Evolutionary conservation across 2,113 vertebrate genomes (phyloP).

Genomic region (Mirza zaza): DNA sequence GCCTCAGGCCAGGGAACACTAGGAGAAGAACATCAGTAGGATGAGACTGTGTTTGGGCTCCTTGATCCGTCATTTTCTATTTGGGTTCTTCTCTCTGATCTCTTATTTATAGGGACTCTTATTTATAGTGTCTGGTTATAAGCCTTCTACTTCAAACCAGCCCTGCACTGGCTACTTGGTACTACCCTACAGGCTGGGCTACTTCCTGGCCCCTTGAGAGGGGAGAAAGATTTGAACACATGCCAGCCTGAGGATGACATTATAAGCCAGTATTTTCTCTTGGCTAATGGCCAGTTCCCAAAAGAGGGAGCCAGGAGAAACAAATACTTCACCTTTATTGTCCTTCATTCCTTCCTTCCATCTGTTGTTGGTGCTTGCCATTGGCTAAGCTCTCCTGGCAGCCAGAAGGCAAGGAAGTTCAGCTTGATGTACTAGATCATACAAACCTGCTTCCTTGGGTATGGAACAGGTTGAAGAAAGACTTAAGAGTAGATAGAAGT

Average conservation of each 20-base stretch:
- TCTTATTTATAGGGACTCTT: neutral
- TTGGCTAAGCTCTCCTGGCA: neutral
- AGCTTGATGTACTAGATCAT: too few relatives aligned
- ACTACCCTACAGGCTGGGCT: neutral
- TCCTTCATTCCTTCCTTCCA: accelerated
- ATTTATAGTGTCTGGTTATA: neutral
- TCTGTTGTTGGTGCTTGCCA: neutral
- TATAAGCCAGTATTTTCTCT: neutral
- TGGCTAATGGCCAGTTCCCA: neutral
- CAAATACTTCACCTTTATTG: neutral
- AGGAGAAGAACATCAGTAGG: neutral
- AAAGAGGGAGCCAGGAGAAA: neutral
- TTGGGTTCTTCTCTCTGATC: neutral
- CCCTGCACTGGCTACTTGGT: neutral
- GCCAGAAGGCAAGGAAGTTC: neutral
- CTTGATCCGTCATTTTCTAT: neutral
- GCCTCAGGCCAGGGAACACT: neutral
- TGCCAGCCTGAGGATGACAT: neutral
- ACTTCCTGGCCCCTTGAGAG: neutral
- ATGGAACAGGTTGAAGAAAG: neutral
- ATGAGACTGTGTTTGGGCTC: neutral
- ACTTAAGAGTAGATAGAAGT: accelerated
- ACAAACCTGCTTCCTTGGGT: neutral
- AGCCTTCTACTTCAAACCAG: neutral
- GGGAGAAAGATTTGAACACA: neutral